Conservation (phyloP, 2,888 invertebrate species). For the Deilephila elpenor region DNA sequence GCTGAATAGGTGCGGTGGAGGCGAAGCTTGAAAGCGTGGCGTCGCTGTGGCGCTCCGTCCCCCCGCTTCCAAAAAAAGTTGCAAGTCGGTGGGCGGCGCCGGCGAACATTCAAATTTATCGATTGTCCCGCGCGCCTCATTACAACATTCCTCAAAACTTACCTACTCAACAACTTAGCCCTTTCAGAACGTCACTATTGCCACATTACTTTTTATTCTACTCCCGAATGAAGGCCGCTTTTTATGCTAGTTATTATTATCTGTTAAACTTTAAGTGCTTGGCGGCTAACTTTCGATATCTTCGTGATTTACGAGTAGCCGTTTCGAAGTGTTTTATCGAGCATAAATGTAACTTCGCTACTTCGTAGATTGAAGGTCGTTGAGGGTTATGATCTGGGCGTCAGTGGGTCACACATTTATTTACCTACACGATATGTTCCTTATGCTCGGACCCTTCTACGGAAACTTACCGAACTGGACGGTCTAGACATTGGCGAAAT, state of each 20-base stretch:
- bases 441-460: not conserved
- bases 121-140: constrained; percentile 82
- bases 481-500: too few species aligned
- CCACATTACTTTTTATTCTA: constrained; percentile 80
- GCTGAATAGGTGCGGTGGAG: constrained; percentile 42
- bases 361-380: constrained; percentile 83
- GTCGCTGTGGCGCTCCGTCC: constrained; percentile 74
- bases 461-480: not conserved
- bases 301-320: constrained; percentile 80
- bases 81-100: constrained; percentile 82
- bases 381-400: constrained; percentile 57
- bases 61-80: constrained; percentile 82
- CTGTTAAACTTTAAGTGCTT: constrained; percentile 84
- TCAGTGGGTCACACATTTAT: constrained; percentile 68
- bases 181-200: constrained; percentile 74
- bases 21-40: constrained; percentile 58
- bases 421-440: constrained; percentile 34
- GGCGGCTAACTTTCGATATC: constrained; percentile 82
- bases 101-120: constrained; percentile 84
- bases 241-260: constrained; percentile 82
- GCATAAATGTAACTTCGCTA: constrained; percentile 82
- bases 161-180: constrained; percentile 80
- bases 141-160: constrained; percentile 83
- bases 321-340: constrained; percentile 83
- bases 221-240: constrained; percentile 69